Evolutionary conservation across 2,113 vertebrate species (phyloP), one percentile per base, ranked within the genome.

Genomic region (Noctilio leporinus): DNA sequence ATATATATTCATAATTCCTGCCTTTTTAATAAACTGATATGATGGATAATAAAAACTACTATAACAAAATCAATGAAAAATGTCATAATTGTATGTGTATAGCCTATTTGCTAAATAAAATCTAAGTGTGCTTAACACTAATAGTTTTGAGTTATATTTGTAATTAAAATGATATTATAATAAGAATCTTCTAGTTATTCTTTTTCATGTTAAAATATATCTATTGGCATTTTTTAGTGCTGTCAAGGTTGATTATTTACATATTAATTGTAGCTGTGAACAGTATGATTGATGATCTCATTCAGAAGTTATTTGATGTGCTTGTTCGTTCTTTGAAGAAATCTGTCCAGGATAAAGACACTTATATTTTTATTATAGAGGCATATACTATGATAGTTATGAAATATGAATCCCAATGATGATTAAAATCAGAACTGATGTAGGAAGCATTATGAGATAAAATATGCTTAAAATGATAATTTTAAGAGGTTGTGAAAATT

Each of bases 181-280:
- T 35, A 5, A 70, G 17, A 62, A 1, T 64, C 17, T 3, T 6
- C 7, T 94, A 10, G 15, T 89, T 82, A 87, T 5, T 92, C 33
- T 89, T 92, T 80, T 77, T 87, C 14, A 73, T 89, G 24, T 93
- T 30, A 59, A 28, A 94, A 65, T 93, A 38, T 98, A 33, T 93
- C 24, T 17, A n/a, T 84, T 95, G 89, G 12, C 69, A 87, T 97
- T 90, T 97, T 97, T 70, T 98, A 99, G 99, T 97, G 97, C 96
- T 30, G 98, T 99, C 97, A 99, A 98, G 86, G 99, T 99, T n/a
- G 99, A 99, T 97, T 99, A 99, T 96, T 98, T 99, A 92, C 99
- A 98, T 67, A 99, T 99, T 93, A 99, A 99, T 90, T 99, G 99
- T 98, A 99, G 99, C 99, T 12, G 99, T 99, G 76, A 99, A 99